Evolutionary conservation across 1,140 invertebrate genomes (phyloP).

Genomic region (Homalodisca vitripennis): DNA sequence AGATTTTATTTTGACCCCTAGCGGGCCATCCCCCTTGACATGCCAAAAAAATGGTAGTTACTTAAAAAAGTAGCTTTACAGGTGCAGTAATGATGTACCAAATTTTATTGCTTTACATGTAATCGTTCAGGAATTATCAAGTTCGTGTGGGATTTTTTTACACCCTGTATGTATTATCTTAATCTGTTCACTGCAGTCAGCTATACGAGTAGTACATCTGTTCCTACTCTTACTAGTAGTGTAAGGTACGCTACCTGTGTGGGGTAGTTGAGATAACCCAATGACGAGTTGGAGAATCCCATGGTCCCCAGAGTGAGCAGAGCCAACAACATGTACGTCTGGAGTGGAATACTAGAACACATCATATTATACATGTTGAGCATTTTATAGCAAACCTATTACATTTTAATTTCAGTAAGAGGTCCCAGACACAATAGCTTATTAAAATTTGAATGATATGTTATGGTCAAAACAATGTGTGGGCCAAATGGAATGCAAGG

Average conservation of each 20-base stretch:
- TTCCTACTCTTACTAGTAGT: no score
- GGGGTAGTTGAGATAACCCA: slow-evolving; percentile 96
- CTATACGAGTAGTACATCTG: no score
- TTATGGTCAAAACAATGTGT: not conserved
- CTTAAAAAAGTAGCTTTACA: no score
- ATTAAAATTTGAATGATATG: not conserved
- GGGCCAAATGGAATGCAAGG: not conserved
- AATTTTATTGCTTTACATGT: no score
- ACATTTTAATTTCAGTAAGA: slow-evolving; percentile 25
- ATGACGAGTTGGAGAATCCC: slow-evolving; percentile 92
- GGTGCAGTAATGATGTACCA: no score
- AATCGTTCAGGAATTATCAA: no score
- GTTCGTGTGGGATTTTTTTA: no score
- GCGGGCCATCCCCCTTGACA: no score
- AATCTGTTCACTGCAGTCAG: no score
- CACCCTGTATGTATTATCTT: no score
- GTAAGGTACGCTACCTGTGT: slow-evolving; percentile 54
- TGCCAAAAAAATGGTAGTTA: no score
- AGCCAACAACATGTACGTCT: slow-evolving; percentile 77
- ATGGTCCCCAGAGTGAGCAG: slow-evolving; percentile 91
- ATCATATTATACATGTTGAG: not conserved
- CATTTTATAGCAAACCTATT: not conserved
- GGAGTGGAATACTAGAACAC: slow-evolving; percentile 77
- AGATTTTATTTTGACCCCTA: no score
- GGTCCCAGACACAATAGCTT: not conserved